Base-by-base conservation (phyloP, 1,140 invertebrate species). In the Camponotus pennsylvanicus region DNA sequence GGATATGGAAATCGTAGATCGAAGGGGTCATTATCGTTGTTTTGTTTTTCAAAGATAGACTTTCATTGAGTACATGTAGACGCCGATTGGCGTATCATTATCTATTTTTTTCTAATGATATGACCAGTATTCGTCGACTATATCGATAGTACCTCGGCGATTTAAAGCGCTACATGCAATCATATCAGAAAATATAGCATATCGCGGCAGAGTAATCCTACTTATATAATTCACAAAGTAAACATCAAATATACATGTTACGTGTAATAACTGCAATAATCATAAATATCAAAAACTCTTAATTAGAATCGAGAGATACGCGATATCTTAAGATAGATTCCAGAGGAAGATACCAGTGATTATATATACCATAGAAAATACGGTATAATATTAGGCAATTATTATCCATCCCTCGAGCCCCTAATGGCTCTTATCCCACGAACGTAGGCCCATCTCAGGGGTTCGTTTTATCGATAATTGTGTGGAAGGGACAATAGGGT, bases 391-490 rank as follows among this genome's bases (percentile, higher is more conserved):
- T 64, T 37, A 40, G 27, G 27, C 40, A 64, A 77, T 69, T 55
- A 27, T 80, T 15, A 32, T 69, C 7, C 18, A 42, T 11, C n/a
- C 15, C 8, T 59, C 66, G 13, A 79, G 3, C 0, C 27, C 27
- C 5, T 78, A 78, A 78, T 6, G 37, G n/a, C n/a, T 27, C 66
- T 52, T 34, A 18, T 57, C 18, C 27, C 32, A 13, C 5, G 64
- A 27, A 52, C 21, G 15, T 83, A 37, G 55, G 55, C 11, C 40
- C n/a, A 45, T 78, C 76, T 15, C 11, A 8, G n/a, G 78, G 49
- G 21, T 70, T 70, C 21, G 21, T 70, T 80, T 73, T 73, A 75
- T 83, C 69, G 42, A 83, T 61, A 80, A 37, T 34, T 7, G 34
- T 34, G n/a, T 70, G 69, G 11, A 18, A 82, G 18, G 40, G 66